Evolutionary conservation across 2,888 invertebrate species (phyloP), one percentile per base, ranked within the genome.

Genomic region (Cephalotes varians): DNA sequence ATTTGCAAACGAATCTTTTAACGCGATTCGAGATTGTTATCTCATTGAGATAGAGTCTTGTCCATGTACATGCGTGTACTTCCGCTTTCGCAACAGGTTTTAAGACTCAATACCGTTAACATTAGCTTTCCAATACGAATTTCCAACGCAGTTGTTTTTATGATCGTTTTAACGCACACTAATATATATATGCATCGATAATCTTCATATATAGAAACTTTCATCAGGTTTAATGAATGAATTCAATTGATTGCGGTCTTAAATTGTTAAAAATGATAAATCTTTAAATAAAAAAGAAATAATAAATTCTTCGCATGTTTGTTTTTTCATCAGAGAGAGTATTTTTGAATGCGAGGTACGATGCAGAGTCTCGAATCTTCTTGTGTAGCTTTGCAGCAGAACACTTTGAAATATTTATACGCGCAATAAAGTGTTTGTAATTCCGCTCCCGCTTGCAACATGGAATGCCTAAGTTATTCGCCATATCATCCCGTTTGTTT

Each of bases 391-490:
- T 54, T 31, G 15, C 18, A 56, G 54, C 64, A 34, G 44, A 21
- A 40, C 28, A 18, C 54, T 77, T 40, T 31, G 31, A 44, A 21
- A 44, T 77, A 4, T 34, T 72, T 31, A 34, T 31, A 15, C 12
- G 21, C 12, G 44, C 54, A 40, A 72, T 72, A 21, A 40, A 56
- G 15, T 7, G 34, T 56, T 56, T 56, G 56, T 44, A 79, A 79
- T 79, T 72, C 77, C 56, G 34, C 44, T 44, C 18, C 3, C 44
- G 73, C 56, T 72, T 44, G 77, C 56, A 56, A 34, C 56, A 79
- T 34, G 77, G 74, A 79, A 79, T 79, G 77, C 44, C 21, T 79
- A 56, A 79, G 74, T 44, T 71, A 77, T 72, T 56, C 25, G 74
- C 72, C 56, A 34, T 56, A 47, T 56, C 77, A 73, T 79, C 56